A percentile compares a stretch with the other conserved stretches of the same genome.
Conservation (phyloP, 2,113 vertebrate species). For the Lethenteron camtschaticum region DNA sequence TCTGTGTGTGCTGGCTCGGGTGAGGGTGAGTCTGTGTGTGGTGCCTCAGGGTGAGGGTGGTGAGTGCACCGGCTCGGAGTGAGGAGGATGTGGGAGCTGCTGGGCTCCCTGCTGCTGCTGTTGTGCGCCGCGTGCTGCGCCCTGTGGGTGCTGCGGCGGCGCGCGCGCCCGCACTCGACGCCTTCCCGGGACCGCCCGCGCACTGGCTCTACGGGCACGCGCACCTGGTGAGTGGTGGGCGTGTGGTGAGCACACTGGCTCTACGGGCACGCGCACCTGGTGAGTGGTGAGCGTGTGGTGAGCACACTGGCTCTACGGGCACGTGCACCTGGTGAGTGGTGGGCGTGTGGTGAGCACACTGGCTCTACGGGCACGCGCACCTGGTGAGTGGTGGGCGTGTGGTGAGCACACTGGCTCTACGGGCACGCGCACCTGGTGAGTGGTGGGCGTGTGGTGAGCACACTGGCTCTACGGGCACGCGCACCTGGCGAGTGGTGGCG, state of each 20-base stretch:
- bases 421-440: conserved; percentile 35
- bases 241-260: conserved; percentile 11
- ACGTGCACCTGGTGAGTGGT: conserved; percentile 27
- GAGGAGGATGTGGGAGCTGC: no score
- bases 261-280: conserved; percentile 31
- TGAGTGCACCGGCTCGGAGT: no score
- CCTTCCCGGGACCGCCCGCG: conserved; percentile 28
- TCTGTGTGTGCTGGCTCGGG: no score
- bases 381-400: conserved; percentile 22
- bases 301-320: conserved; percentile 37
- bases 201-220: conserved; percentile 44
- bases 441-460: no score
- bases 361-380: conserved; percentile 26
- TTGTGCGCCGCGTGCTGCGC: no score
- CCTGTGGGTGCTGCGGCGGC: no score
- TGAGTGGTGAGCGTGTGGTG: conserved; percentile 13
- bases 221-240: conserved; percentile 22
- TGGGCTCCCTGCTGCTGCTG: no score
- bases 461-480: conserved; percentile 26
- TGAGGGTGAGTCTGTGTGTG: no score
- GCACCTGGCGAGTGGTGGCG: conserved; percentile 22
- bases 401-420: conserved; percentile 29
- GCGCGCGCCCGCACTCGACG: conserved; percentile 17
- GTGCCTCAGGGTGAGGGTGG: no score
- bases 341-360: no score